Conservation (phyloP, 2,888 invertebrate genomes). For the Chaitophorus viminalis region DNA sequence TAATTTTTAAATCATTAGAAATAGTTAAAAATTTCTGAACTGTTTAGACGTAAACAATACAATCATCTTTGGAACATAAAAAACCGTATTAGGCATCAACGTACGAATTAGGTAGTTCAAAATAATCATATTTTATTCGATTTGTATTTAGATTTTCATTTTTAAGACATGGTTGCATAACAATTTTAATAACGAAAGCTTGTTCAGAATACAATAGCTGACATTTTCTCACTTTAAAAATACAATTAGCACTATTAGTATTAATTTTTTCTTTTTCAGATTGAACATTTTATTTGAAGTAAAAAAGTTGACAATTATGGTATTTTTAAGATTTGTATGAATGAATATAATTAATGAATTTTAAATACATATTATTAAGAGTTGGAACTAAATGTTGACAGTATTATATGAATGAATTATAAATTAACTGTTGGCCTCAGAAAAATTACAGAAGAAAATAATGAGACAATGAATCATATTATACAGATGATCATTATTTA, state of each 20-base stretch:
- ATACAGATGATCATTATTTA: too few species aligned
- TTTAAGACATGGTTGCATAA: background rate
- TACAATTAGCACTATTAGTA: background rate
- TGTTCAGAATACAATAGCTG: background rate
- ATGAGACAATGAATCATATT: too few species aligned
- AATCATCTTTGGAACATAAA: too few species aligned
- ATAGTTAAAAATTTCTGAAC: background rate
- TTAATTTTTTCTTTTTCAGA: background rate
- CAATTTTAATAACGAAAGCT: constrained; percentile 37
- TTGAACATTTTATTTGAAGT: background rate
- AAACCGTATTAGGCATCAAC: too few species aligned
- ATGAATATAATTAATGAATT: constrained; percentile 16
- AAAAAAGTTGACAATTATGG: constrained; percentile 7
- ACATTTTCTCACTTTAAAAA: background rate
- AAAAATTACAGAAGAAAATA: too few species aligned
- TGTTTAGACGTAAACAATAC: too few species aligned
- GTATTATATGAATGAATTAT: too few species aligned
- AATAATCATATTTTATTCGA: background rate
- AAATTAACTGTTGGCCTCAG: too few species aligned
- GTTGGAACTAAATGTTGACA: background rate
- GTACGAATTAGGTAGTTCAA: too few species aligned
- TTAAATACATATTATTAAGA: constrained; percentile 1
- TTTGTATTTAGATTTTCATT: constrained; percentile 62
- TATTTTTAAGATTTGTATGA: background rate
- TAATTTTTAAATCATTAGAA: background rate